Conservation (phyloP, 1,140 invertebrate species). For the Helicoverpa armigera region DNA sequence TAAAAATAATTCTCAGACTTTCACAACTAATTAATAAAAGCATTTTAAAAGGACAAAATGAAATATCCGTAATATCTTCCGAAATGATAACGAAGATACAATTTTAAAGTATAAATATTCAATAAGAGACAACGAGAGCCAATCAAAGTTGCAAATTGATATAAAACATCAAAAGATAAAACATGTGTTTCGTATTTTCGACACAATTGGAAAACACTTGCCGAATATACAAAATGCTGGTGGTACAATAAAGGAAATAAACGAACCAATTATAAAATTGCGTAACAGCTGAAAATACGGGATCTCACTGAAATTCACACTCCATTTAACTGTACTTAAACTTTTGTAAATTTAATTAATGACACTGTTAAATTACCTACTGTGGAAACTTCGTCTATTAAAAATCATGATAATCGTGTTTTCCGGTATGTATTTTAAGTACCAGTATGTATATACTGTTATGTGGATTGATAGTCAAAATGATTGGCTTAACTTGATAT, state of each 20-base stretch:
- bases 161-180: not conserved
- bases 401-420: too few relatives aligned
- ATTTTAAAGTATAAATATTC: not conserved
- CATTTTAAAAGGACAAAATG: not conserved
- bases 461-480: too few relatives aligned
- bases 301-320: not conserved
- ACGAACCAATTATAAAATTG: constrained; percentile 31
- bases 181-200: not conserved
- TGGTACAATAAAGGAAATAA: constrained; percentile 2
- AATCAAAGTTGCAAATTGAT: constrained; percentile 6
- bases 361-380: too few relatives aligned
- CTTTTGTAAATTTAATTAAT: not conserved
- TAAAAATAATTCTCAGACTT: too few relatives aligned
- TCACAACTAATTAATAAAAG: not conserved
- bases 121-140: not conserved
- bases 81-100: too few relatives aligned
- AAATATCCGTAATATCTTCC: too few relatives aligned
- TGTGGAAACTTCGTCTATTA: too few relatives aligned
- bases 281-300: not conserved
- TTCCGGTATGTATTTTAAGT: too few relatives aligned
- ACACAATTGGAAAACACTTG: too few relatives aligned
- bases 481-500: too few relatives aligned
- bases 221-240: too few relatives aligned
- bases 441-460: too few relatives aligned
- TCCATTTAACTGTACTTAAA: not conserved